Conservation (phyloP, 2,888 invertebrate genomes). For the Pteria penguin region DNA sequence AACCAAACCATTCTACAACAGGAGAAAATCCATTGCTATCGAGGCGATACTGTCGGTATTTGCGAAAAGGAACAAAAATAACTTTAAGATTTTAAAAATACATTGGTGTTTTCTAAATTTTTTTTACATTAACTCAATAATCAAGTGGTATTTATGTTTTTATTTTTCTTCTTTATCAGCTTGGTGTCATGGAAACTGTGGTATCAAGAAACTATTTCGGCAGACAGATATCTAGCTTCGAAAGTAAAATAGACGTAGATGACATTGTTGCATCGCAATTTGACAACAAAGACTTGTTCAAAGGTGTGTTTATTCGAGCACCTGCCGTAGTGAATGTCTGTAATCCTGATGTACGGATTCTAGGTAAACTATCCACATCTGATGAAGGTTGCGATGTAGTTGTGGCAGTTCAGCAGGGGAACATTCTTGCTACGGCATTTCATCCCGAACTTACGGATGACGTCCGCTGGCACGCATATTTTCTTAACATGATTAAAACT, state of each 20-base stretch:
- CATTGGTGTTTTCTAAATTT: too few species aligned
- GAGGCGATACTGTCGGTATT: background rate
- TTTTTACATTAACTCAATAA: too few species aligned
- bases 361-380: slow-evolving; percentile 55
- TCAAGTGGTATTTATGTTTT: too few species aligned
- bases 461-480: slow-evolving; percentile 68
- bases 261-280: slow-evolving; percentile 18
- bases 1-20: too few species aligned
- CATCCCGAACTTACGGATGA: slow-evolving; percentile 76
- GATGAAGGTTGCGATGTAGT: slow-evolving; percentile 49
- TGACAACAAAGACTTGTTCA: slow-evolving; percentile 44
- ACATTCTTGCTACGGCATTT: slow-evolving; percentile 70
- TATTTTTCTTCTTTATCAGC: slow-evolving; percentile 46
- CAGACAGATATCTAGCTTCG: slow-evolving; percentile 70
- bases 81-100: too few species aligned
- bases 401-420: slow-evolving; percentile 69
- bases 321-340: slow-evolving; percentile 63
- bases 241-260: slow-evolving; percentile 55
- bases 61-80: too few species aligned
- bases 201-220: slow-evolving; percentile 71
- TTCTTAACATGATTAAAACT: slow-evolving; percentile 58
- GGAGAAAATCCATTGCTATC: too few species aligned
- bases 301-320: slow-evolving; percentile 73
- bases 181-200: slow-evolving; percentile 63
- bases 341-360: slow-evolving; percentile 52